Evolutionary conservation across 2,113 vertebrate genomes (phyloP), one percentile per base, ranked within the genome.

Genomic region (Sterrhoptilus dennistouni): DNA sequence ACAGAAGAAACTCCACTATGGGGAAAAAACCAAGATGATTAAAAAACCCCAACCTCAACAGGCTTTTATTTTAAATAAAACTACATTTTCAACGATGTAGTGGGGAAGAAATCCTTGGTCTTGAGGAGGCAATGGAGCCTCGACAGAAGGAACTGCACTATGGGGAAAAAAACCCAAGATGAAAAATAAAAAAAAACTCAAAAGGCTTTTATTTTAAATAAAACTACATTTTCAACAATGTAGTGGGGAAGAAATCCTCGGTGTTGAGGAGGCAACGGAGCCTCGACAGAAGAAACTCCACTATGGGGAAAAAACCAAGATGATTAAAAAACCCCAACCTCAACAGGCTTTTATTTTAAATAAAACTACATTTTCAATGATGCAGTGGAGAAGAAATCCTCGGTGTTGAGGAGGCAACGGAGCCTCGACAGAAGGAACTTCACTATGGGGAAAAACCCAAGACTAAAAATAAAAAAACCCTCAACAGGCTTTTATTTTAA

Each of bases 51-150:
- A n/a, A n/a, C n/a, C 0, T 12, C 52, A 25, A 31, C 21, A 5
- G 0, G 16, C 10, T 76, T 59, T 50, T 50, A 25, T 50, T 42
- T 35, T 14, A 50, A 76, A 29, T 16, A 36, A 36, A 85, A 31
- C 20, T 21, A 1, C 11, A 3, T 38, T 54, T 44, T 36, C 6
- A 4, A 2, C 1, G 31, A 5, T 0, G 6, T 27, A 52, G 14
- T 0, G 11, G 80, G 72, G n/a, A 29, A 60, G 53, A 44, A 65
- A 22, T 29, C 18, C 8, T 22, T 5, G 16, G 15, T 5, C 11
- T 23, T 17, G 19, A 47, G 68, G 54, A 78, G 64, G 50, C 10
- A 21, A 47, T 0, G 1, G 45, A 80, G 86, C 12, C 38, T 38
- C 38, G 38, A 38, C 38, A 38, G 38, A 38, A 38, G 38, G 38